Evolutionary conservation across 2,797 vertebrate genomes (phyloP).

Genomic region (Hypotaenidia philippensis): DNA sequence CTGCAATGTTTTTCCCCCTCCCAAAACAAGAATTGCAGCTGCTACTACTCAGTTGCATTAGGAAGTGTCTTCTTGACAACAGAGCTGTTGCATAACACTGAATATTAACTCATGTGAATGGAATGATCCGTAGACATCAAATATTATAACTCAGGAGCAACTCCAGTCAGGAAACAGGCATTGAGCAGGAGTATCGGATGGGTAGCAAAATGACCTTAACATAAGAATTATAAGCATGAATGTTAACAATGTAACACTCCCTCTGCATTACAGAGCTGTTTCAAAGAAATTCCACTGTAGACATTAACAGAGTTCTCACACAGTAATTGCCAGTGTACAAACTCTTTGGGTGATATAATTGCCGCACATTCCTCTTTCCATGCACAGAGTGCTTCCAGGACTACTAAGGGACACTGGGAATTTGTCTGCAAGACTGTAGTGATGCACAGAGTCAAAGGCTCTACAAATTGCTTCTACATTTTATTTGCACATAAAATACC

Average conservation of each 20-base stretch:
- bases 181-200: accelerated
- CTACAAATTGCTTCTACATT: background rate
- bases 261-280: background rate
- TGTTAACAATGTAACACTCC: background rate
- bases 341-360: background rate
- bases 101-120: background rate
- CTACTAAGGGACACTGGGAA: background rate
- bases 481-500: background rate
- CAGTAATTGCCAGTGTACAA: background rate
- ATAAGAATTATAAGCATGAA: background rate
- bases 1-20: background rate
- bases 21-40: background rate
- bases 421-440: background rate
- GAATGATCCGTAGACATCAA: background rate
- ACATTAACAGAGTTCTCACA: background rate
- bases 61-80: background rate
- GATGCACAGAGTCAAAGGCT: background rate
- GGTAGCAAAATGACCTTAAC: background rate
- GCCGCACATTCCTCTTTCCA: background rate
- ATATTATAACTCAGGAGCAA: background rate
- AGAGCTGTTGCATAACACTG: slow-evolving; percentile 3
- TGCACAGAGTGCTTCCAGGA: background rate
- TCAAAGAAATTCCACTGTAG: background rate
- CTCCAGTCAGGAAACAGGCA: background rate
- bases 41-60: background rate